A percentile compares a stretch with the other conserved stretches of the same genome.
phyloP scores from a whole-genome alignment of 1,140 invertebrate genomes.

The Stenopsyche tienmushanensis region DNA sequence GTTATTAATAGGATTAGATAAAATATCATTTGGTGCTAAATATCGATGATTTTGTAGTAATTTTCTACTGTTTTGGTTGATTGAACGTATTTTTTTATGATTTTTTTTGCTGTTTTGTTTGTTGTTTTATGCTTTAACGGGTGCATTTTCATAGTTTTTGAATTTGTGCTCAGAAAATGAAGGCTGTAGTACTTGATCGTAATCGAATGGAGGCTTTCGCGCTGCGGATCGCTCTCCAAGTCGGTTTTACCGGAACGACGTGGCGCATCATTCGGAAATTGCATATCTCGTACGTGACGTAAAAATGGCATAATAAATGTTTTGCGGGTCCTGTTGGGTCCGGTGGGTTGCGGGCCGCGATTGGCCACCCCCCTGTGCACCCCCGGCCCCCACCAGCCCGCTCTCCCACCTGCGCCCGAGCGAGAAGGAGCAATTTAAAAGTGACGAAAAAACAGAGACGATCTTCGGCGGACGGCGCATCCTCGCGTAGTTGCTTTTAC shows the following conservation, averaged over 20 bases:
- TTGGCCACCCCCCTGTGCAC: conserved; percentile 22
- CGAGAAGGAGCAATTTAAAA: conserved; percentile 30
- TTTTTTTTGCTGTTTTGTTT: too few relatives aligned
- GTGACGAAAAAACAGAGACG: conserved; percentile 38
- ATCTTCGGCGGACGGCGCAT: not conserved
- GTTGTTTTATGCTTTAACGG: too few relatives aligned
- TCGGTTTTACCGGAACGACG: not conserved
- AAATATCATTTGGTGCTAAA: too few relatives aligned
- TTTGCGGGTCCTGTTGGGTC: too few relatives aligned
- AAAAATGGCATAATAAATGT: not conserved
- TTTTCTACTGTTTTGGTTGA: too few relatives aligned
- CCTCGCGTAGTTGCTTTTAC: too few relatives aligned
- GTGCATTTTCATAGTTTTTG: not conserved
- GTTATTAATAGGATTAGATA: too few relatives aligned
- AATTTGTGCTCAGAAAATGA: not conserved
- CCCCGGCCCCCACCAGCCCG: conserved; percentile 18
- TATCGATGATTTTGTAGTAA: too few relatives aligned
- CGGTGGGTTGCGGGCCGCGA: conserved; percentile 18
- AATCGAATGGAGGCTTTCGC: too few relatives aligned
- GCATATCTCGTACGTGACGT: not conserved
- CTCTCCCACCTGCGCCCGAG: conserved; percentile 11
- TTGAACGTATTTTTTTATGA: too few relatives aligned
- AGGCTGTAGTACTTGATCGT: not conserved
- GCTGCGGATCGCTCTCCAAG: not conserved
- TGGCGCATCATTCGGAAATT: not conserved